phyloP scores from a whole-genome alignment of 2,113 vertebrate species.

The Eptesicus fuscus region DNA sequence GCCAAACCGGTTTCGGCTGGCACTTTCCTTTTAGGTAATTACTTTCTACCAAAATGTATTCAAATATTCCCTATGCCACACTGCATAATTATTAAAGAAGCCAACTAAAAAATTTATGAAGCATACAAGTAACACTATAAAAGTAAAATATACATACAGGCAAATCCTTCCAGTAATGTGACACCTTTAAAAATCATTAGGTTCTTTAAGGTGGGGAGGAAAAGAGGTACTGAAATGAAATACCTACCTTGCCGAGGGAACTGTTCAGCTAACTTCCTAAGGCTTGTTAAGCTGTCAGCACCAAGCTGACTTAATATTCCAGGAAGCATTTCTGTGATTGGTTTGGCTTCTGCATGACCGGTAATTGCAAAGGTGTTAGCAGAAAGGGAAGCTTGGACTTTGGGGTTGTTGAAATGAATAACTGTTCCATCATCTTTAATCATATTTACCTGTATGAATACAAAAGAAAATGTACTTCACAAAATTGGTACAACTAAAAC shows the following conservation, averaged over 20 bases:
- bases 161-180: conserved; percentile 4
- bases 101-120: conserved; percentile 39
- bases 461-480: conserved; percentile 53
- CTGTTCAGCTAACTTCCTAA: conserved; percentile 97
- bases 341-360: conserved; percentile 97
- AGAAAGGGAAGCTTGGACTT: conserved; percentile 97
- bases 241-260: conserved; percentile 95
- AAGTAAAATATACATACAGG: conserved; percentile 32
- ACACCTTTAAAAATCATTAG: conserved; percentile 35
- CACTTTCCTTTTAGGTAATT: conserved; percentile 4
- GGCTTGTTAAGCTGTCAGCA: conserved; percentile 97
- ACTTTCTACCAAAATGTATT: not conserved
- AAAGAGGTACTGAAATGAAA: not conserved
- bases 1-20: too few species aligned
- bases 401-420: conserved; percentile 99
- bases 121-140: not conserved
- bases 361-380: conserved; percentile 99
- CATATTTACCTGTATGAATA: conserved; percentile 94
- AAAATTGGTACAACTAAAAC: conserved; percentile 33
- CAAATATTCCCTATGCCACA: not conserved
- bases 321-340: conserved; percentile 99
- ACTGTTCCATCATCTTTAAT: conserved; percentile 99
- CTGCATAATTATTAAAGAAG: conserved; percentile 33
- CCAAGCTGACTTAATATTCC: conserved; percentile 99
- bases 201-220: not conserved